Evolutionary conservation across 2,888 invertebrate species (phyloP), one percentile per base, ranked within the genome.

Genomic region (Eupelmus urozonus): DNA sequence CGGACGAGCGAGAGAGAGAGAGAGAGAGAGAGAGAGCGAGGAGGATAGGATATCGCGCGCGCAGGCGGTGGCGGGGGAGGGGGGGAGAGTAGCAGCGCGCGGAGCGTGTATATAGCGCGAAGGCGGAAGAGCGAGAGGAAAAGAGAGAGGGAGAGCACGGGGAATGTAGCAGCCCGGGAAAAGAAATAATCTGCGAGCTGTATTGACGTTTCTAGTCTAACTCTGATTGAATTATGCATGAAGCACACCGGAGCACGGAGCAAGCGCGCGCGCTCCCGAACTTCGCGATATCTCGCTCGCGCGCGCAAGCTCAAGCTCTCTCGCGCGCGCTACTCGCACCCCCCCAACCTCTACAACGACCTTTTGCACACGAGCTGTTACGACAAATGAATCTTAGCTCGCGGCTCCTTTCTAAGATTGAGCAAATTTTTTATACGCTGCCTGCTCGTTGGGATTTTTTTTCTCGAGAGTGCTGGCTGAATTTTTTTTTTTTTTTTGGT

Each of bases 121-220:
- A 20, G 57, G 34, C 20, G 57, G 60, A 34, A 49, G 71, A 57
- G 62, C 34, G 57, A 71, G 34, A 20, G 60, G 66, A 59, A 67
- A 49, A 59, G 62, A 60, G 79, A 23, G 57, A 42, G 23, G 62
- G 49, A 34, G 77, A 57, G 69, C 34, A 60, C 45, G 71, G 59
- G 51, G 13, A 49, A 67, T 75, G 76, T 74, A 80, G 73, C 69
- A 79, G 79, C 88, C 88, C 88, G 88, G 88, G 88, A 88, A 88
- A 88, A 88, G 89, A 89, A 89, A 89, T 89, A 89, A 89, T 89
- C 89, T 89, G 88, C 89, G 88, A 89, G 89, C 89, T 89, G 89
- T 89, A 89, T 89, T 89, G 89, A 89, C 89, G 89, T 89, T 89
- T 89, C 89, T 89, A 89, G 89, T 89, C 89, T 89, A 89, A 89